These are phyloP conservation scores for Chrysomallon squamiferum DNA, from an alignment of 1,140 invertebrate genomes.

Conservation along the genomic window DNA sequence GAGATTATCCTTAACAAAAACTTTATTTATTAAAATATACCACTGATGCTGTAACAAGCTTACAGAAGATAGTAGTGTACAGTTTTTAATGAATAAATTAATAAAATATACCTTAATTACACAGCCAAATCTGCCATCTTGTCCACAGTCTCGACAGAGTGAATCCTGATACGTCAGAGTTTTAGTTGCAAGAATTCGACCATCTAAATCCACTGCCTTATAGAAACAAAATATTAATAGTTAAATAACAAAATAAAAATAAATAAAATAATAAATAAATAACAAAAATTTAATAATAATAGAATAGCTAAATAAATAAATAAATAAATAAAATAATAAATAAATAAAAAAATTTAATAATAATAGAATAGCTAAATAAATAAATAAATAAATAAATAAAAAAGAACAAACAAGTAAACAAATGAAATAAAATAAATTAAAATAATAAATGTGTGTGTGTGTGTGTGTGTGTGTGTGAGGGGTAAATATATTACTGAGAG, in stretches of 20 bases:
- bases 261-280: neutral
- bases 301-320: neutral
- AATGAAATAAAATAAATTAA: too few relatives aligned
- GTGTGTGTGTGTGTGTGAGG: too few relatives aligned
- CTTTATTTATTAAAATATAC: too few relatives aligned
- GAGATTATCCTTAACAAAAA: too few relatives aligned
- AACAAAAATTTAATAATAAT: neutral
- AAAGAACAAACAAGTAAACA: too few relatives aligned
- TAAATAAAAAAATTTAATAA: neutral
- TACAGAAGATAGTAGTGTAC: too few relatives aligned
- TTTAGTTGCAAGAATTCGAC: neutral
- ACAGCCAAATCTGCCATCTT: conserved; percentile 13
- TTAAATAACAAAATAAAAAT: neutral
- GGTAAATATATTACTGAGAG: too few relatives aligned
- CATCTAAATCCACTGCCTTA: neutral
- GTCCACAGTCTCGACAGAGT: conserved; percentile 9
- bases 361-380: neutral
- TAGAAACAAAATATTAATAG: neutral
- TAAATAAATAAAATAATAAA: neutral
- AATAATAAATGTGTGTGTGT: too few relatives aligned
- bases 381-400: too few relatives aligned
- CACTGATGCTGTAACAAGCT: too few relatives aligned
- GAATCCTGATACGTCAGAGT: conserved; percentile 16
- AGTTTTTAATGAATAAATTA: too few relatives aligned
- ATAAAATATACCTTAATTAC: conserved; percentile 11